Conservation (phyloP, 2,113 vertebrate species). For the Mola mola region DNA sequence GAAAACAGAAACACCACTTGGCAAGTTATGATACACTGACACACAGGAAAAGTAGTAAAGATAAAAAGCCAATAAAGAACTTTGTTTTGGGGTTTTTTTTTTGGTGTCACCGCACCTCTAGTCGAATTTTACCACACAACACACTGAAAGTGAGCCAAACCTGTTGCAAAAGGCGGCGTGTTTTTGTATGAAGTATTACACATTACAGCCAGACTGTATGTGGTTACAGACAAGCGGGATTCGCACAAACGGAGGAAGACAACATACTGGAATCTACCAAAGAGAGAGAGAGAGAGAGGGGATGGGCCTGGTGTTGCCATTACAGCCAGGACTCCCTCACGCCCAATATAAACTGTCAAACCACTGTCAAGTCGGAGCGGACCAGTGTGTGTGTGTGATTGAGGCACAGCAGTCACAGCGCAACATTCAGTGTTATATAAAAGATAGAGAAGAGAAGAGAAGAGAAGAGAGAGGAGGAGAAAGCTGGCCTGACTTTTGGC, state of each 20-base stretch:
- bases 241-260: background rate
- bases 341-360: slow-evolving; percentile 51
- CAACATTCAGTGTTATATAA: slow-evolving; percentile 23
- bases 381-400: too few species aligned
- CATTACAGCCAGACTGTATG: slow-evolving; percentile 7
- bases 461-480: background rate
- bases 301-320: slow-evolving; percentile 30
- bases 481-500: slow-evolving; percentile 42
- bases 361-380: slow-evolving; percentile 39
- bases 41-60: slow-evolving; percentile 4
- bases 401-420: slow-evolving; percentile 29
- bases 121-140: background rate
- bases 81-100: background rate
- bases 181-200: background rate
- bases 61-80: slow-evolving; percentile 10
- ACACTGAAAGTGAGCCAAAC: background rate
- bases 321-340: slow-evolving; percentile 30
- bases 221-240: slow-evolving; percentile 5
- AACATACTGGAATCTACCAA: background rate
- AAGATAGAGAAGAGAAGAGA: slow-evolving; percentile 2
- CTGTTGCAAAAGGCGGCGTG: background rate
- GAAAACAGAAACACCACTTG: slow-evolving; percentile 18
- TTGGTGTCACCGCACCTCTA: background rate
- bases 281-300: slow-evolving; percentile 6
- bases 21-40: background rate